phyloP scores from a whole-genome alignment of 2,797 vertebrate genomes.

The Lithobates sylvaticus region DNA sequence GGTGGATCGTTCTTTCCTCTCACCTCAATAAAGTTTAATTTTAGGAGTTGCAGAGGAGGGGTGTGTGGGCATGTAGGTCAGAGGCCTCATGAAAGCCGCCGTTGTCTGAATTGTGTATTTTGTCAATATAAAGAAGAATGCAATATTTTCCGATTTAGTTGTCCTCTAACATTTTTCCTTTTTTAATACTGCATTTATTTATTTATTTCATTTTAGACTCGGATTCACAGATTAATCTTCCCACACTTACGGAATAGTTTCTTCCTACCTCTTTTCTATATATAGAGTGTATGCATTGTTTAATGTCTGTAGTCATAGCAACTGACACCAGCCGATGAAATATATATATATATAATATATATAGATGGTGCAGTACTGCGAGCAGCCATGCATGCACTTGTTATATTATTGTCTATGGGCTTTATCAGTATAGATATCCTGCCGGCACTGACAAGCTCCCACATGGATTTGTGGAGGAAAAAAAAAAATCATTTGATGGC shows the following conservation, averaged over 20 bases:
- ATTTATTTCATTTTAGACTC: neutral
- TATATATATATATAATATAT: no score
- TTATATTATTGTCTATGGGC: constrained; percentile 14
- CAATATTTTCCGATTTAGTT: no score
- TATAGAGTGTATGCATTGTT: constrained; percentile 40
- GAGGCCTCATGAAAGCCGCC: no score
- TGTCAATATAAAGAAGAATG: no score
- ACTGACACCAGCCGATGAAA: constrained; percentile 23
- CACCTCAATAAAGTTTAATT: no score
- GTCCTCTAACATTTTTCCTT: no score
- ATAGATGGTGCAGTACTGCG: constrained; percentile 12
- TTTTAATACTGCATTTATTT: no score
- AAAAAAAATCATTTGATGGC: neutral
- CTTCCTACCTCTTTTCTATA: constrained; percentile 41
- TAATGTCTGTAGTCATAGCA: constrained; percentile 39
- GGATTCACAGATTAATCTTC: neutral
- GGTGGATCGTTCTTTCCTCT: no score
- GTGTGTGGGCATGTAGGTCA: no score
- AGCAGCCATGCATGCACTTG: constrained; percentile 13
- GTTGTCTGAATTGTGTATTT: no score
- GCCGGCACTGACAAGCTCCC: neutral
- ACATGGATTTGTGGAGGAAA: neutral
- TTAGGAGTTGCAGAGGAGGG: no score
- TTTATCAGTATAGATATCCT: constrained; percentile 10
- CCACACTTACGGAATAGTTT: neutral